These are phyloP conservation scores for Oscheius sp. DNA, from an alignment of 2,888 invertebrate species.

Conservation along the genomic window DNA sequence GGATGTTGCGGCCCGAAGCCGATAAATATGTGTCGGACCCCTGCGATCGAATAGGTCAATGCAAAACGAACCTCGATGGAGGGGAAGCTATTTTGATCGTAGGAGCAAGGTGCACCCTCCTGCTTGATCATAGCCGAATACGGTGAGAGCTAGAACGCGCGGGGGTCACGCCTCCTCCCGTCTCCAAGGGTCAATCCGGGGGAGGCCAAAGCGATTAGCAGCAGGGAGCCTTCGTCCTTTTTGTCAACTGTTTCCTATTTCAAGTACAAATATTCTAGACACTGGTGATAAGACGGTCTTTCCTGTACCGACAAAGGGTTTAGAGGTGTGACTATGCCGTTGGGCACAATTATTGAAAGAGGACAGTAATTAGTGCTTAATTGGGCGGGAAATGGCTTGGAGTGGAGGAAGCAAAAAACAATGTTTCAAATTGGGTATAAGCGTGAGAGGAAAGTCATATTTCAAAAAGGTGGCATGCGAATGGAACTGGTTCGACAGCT, in stretches of 20 bases:
- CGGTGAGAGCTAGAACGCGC: slow-evolving; percentile 9
- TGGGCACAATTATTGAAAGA: slow-evolving; percentile 1
- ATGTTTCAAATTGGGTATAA: slow-evolving; percentile 14
- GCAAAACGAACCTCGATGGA: slow-evolving; percentile 13
- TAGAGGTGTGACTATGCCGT: slow-evolving; percentile 5
- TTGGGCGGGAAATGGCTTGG: not conserved
- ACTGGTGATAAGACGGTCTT: not conserved
- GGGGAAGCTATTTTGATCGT: slow-evolving; percentile 3
- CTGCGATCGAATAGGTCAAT: too few relatives aligned
- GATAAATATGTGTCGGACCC: too few relatives aligned
- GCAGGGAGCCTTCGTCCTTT: slow-evolving; percentile 8
- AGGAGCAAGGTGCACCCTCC: slow-evolving; percentile 15
- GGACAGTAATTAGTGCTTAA: too few relatives aligned
- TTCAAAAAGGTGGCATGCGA: slow-evolving; percentile 11
- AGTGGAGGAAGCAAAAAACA: not conserved
- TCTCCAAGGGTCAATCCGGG: slow-evolving; percentile 28
- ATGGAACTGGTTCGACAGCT: slow-evolving; percentile 25
- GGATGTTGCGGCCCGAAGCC: too few relatives aligned
- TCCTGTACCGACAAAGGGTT: not conserved
- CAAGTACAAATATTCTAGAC: not conserved
- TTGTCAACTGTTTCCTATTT: not conserved
- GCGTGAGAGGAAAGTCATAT: slow-evolving; percentile 6
- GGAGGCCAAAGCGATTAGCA: slow-evolving; percentile 16
- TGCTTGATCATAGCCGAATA: slow-evolving; percentile 37
- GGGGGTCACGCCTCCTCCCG: slow-evolving; percentile 32